Conservation (phyloP, 2,113 vertebrate species). For the Ancistrus triradiatus region DNA sequence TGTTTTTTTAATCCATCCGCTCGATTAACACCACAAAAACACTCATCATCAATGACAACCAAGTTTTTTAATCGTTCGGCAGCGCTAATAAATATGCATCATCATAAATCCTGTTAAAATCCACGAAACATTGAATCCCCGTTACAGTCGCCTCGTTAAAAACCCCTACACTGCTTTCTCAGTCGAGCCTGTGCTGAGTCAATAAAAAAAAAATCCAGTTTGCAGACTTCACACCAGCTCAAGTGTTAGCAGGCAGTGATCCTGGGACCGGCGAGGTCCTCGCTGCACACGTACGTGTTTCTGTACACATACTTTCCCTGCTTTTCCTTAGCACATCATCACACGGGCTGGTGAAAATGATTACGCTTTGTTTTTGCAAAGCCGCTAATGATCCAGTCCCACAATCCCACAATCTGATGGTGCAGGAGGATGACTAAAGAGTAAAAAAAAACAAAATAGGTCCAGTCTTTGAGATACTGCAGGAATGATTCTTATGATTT, state of each 20-base stretch:
- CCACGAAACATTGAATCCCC: neutral
- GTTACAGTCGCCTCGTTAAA: neutral
- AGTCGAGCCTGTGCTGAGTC: conserved; percentile 37
- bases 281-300: conserved; percentile 58
- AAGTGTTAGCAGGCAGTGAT: conserved; percentile 65
- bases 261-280: conserved; percentile 64
- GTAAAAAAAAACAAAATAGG: conserved; percentile 45
- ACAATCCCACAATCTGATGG: conserved; percentile 57
- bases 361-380: conserved; percentile 60
- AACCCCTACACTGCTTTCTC: conserved; percentile 3
- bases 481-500: conserved; percentile 19
- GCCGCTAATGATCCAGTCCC: conserved; percentile 65
- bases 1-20: too few species aligned
- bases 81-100: too few species aligned
- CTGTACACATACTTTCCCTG: conserved; percentile 57
- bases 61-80: too few species aligned
- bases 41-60: too few species aligned
- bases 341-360: conserved; percentile 60
- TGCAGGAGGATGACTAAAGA: conserved; percentile 51
- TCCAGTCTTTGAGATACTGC: too few species aligned
- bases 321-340: conserved; percentile 61
- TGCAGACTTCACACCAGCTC: conserved; percentile 64
- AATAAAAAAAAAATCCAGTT: conserved; percentile 51
- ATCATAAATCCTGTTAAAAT: neutral
- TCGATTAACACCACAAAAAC: too few species aligned